Percentiles rank a stretch among this genome's conserved stretches.
phyloP scores from a whole-genome alignment of 2,888 invertebrate genomes.

The Patella depressa region DNA sequence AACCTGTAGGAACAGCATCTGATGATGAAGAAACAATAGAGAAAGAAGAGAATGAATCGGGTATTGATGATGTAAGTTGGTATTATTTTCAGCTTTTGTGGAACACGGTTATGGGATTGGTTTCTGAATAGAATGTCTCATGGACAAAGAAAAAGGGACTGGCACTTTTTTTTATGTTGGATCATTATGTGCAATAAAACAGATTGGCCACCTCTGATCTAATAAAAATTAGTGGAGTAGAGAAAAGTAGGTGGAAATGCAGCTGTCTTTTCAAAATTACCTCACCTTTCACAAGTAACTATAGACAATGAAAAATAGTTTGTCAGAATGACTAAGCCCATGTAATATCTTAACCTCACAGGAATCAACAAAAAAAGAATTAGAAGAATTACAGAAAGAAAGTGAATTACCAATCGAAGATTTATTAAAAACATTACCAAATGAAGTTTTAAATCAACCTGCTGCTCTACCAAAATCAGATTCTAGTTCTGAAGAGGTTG shows the following conservation, averaged over 20 bases:
- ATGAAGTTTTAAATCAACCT: slow-evolving; percentile 80
- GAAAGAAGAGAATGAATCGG: slow-evolving; percentile 79
- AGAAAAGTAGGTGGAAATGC: no score
- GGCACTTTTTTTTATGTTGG: no score
- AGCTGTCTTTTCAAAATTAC: no score
- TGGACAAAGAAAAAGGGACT: no score
- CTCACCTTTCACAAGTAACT: no score
- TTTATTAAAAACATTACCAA: slow-evolving; percentile 84
- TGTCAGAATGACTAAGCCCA: neutral
- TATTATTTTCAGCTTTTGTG: no score
- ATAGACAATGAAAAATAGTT: neutral
- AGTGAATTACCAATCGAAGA: slow-evolving; percentile 91
- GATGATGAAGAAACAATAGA: slow-evolving; percentile 93
- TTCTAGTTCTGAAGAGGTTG: slow-evolving; percentile 8
- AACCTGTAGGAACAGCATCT: slow-evolving; percentile 81
- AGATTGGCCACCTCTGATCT: no score
- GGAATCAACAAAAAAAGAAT: slow-evolving; percentile 75
- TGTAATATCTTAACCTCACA: slow-evolving; percentile 29
- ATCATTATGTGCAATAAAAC: no score
- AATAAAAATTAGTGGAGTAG: no score
- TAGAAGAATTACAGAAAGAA: slow-evolving; percentile 89
- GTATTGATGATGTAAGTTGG: slow-evolving; percentile 72
- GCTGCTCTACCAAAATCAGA: slow-evolving; percentile 38
- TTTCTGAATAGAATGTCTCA: no score
- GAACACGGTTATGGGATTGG: no score